Percentiles rank a stretch among this genome's conserved stretches.
Evolutionary conservation across 2,888 invertebrate genomes (phyloP).

Genomic region (Archips xylosteana): DNA sequence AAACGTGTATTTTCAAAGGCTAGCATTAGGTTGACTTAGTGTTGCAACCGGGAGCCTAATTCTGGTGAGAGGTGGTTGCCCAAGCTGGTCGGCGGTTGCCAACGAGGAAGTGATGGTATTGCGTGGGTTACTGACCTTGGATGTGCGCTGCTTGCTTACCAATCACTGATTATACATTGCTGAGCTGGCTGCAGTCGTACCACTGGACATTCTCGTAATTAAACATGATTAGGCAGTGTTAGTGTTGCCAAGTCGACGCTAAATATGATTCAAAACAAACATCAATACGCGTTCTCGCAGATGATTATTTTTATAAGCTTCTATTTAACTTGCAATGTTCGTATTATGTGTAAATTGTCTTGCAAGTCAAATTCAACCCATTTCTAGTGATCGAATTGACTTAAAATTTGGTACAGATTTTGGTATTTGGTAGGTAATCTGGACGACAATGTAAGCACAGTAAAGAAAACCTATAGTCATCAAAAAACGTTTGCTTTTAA

Average conservation of each 20-base stretch:
- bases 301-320: constrained; percentile 1
- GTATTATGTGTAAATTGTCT: no score
- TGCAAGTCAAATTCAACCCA: no score
- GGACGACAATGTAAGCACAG: no score
- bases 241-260: constrained; percentile 24
- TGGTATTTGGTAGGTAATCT: no score
- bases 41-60: constrained; percentile 73
- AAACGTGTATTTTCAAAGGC: constrained; percentile 36
- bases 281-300: not conserved
- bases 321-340: no score
- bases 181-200: constrained; percentile 21
- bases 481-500: no score
- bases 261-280: constrained; percentile 33
- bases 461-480: no score
- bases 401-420: no score
- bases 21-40: constrained; percentile 51
- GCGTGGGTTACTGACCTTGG: constrained; percentile 77
- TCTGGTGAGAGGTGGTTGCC: constrained; percentile 80
- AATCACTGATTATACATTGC: constrained; percentile 53
- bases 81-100: constrained; percentile 66
- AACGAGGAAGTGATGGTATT: constrained; percentile 79
- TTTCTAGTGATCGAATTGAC: no score
- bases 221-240: constrained; percentile 35
- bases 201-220: constrained; percentile 38
- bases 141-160: constrained; percentile 64